Percentiles rank a stretch among this genome's conserved stretches.
phyloP scores from a whole-genome alignment of 2,797 vertebrate genomes.

The Sebastes hubbsi region DNA sequence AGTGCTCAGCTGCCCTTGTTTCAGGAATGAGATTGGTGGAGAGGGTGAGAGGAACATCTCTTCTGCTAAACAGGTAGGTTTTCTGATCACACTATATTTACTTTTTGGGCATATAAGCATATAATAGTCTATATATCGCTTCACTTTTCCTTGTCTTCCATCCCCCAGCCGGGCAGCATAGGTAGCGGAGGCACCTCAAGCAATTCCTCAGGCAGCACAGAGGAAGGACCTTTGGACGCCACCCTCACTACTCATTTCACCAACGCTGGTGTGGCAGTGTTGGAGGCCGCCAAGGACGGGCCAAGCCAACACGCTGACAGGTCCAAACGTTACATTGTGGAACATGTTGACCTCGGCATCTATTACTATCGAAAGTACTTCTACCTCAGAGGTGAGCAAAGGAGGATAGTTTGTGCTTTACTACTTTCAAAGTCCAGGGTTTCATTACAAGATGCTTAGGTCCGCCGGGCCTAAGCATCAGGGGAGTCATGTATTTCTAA shows the following conservation, averaged over 20 bases:
- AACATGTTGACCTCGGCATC: constrained; percentile 95
- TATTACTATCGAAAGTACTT: constrained; percentile 98
- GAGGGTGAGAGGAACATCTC: constrained; percentile 95
- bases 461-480: too few species aligned
- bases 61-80: constrained; percentile 84
- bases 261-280: constrained; percentile 95
- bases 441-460: too few species aligned
- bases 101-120: too few species aligned
- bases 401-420: neutral
- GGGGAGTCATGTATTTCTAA: too few species aligned
- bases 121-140: neutral
- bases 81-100: neutral
- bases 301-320: constrained; percentile 90
- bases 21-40: constrained; percentile 97
- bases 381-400: constrained; percentile 94
- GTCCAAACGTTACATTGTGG: constrained; percentile 94
- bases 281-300: constrained; percentile 93
- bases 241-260: constrained; percentile 93
- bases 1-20: constrained; percentile 97
- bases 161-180: constrained; percentile 84
- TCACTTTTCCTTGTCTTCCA: constrained; percentile 11
- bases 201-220: constrained; percentile 86
- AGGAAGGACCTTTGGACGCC: constrained; percentile 92
- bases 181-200: constrained; percentile 90
- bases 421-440: neutral